Conservation (phyloP, 2,113 vertebrate species). For the Mohoua ochrocephala region DNA sequence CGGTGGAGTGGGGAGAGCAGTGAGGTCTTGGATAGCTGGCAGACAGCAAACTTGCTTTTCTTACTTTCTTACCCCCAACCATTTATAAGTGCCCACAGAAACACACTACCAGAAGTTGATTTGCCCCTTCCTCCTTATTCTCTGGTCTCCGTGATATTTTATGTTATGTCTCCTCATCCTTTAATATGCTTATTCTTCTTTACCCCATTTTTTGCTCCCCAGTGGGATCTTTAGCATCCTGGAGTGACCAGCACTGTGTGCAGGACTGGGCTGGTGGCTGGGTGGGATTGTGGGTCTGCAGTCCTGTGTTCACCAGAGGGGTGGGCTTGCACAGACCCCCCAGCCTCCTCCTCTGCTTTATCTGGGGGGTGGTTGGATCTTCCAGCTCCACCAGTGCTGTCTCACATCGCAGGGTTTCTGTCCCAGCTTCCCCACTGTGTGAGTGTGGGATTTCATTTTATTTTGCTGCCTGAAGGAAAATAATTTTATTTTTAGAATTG, state of each 20-base stretch:
- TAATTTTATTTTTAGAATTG: conserved; percentile 5
- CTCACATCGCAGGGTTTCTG: not conserved
- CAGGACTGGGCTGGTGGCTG: not conserved
- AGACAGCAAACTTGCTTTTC: not conserved
- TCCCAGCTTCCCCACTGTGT: not conserved
- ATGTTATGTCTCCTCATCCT: not conserved
- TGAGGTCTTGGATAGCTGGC: not conserved
- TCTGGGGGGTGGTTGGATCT: not conserved
- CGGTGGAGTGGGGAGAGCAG: accelerated
- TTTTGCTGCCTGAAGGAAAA: conserved; percentile 29
- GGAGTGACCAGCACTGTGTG: not conserved
- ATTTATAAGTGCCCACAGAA: not conserved
- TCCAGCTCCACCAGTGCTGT: not conserved
- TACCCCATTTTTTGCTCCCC: not conserved
- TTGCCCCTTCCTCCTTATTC: not conserved
- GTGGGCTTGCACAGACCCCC: not conserved
- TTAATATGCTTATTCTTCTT: not conserved
- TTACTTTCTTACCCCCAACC: not conserved
- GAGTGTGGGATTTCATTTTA: not conserved
- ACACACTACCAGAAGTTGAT: not conserved
- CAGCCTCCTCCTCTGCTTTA: not conserved
- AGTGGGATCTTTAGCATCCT: not conserved
- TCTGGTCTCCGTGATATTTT: not conserved
- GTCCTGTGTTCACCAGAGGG: not conserved
- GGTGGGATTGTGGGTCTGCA: not conserved